phyloP scores from a whole-genome alignment of 1,140 invertebrate genomes.

The Oppia nitens region DNA sequence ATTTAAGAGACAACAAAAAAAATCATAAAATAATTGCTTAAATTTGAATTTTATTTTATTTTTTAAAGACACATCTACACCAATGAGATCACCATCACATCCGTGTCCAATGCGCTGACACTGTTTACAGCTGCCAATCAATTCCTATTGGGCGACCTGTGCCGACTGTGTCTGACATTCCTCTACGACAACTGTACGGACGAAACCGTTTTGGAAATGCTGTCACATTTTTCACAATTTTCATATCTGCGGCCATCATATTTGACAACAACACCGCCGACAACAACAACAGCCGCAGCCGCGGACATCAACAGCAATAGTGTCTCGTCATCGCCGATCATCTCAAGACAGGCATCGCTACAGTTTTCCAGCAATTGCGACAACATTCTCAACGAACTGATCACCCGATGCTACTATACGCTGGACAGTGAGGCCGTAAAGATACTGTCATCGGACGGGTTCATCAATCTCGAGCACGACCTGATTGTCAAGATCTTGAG shows the following conservation, averaged over 20 bases:
- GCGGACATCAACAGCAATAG: neutral
- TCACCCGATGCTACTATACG: slow-evolving; percentile 39
- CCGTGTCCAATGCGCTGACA: slow-evolving; percentile 41
- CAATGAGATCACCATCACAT: slow-evolving; percentile 41
- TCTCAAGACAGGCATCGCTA: neutral
- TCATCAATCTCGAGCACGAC: slow-evolving; percentile 43
- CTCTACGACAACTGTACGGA: slow-evolving; percentile 33
- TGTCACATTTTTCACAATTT: slow-evolving; percentile 23
- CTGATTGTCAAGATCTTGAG: slow-evolving; percentile 40
- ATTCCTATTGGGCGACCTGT: slow-evolving; percentile 43
- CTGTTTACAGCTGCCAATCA: slow-evolving; percentile 48
- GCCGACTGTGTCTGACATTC: slow-evolving; percentile 40
- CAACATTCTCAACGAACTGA: slow-evolving; percentile 29
- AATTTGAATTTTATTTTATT: too few species aligned
- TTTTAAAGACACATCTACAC: slow-evolving; percentile 20
- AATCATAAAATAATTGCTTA: too few species aligned
- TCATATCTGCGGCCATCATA: neutral
- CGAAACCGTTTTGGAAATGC: slow-evolving; percentile 34
- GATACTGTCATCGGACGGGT: slow-evolving; percentile 41
- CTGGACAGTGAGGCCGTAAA: slow-evolving; percentile 42
- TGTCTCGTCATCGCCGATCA: neutral
- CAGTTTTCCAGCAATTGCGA: neutral
- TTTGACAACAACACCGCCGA: neutral
- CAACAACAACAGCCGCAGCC: neutral
- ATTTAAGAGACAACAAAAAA: too few species aligned